Evolutionary conservation across 2,888 invertebrate species (phyloP), one percentile per base, ranked within the genome.

Genomic region (Neoascia interrupta): DNA sequence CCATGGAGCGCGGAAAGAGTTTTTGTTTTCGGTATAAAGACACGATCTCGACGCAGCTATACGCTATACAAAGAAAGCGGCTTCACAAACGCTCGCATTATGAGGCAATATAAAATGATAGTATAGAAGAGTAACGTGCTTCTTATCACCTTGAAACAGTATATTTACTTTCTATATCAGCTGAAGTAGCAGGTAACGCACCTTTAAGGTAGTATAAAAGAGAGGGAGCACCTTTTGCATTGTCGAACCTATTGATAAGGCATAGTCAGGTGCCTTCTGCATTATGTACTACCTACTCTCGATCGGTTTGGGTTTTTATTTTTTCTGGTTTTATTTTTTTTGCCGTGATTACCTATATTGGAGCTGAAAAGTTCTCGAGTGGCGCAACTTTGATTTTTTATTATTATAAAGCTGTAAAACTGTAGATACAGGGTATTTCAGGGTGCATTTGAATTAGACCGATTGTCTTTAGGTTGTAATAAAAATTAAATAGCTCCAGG

Each of bases 81-180:
- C 53, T 43, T 51, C 26, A 41, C 73, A 73, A 73, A 66, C 56
- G 73, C 16, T 53, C 19, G 21, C n/a, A n/a, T 47, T 64, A 37
- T 49, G 41, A 60, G 53, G 73, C 73, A 66, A 73, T 58, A 58
- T n/a, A 36, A 11, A n/a, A 18, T 31, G 37, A 49, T 45, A 43
- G 36, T 41, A n/a, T n/a, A n/a, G n/a, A n/a, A n/a, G n/a, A 41
- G 69, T 34, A 28, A 39, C 60, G 49, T 21, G 51, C 28, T 54
- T 64, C 73, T 73, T 73, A 73, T 73, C 73, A 73, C 58, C 66
- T 66, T 66, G 53, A 66, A 73, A 73, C 34, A 45, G 53, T 45
- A 51, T 58, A 64, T 73, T 73, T 73, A 36, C 60, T 66, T 73
- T 73, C 60, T 58, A 73, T 73, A 73, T 73, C 73, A 73, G 73